phyloP scores from a whole-genome alignment of 1,140 invertebrate species.

The Polypedilum vanderplanki region DNA sequence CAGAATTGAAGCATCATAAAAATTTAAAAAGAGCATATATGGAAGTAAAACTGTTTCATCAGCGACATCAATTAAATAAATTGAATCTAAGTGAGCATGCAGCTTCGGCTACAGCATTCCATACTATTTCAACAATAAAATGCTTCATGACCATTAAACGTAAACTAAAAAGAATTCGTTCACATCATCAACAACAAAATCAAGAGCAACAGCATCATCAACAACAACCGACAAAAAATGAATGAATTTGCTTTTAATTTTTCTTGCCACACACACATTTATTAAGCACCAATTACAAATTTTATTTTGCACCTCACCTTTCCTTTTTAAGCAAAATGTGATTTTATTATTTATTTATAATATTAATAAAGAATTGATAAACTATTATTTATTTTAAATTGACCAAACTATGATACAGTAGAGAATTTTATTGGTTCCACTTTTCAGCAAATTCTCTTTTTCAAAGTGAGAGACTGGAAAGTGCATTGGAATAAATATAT shows the following conservation, averaged over 20 bases:
- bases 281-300: background rate
- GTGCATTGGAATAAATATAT: too few relatives aligned
- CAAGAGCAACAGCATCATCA: background rate
- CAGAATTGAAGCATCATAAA: background rate
- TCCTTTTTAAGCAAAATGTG: too few relatives aligned
- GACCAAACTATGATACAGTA: too few relatives aligned
- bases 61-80: constrained; percentile 17
- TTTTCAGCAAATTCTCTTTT: too few relatives aligned
- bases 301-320: background rate
- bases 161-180: constrained; percentile 2
- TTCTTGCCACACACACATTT: background rate
- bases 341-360: too few relatives aligned
- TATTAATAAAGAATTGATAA: background rate
- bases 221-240: background rate
- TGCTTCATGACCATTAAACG: background rate
- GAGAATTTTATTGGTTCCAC: too few relatives aligned
- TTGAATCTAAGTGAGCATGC: background rate
- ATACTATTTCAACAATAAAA: background rate
- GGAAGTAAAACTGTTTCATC: background rate
- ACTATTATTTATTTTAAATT: background rate
- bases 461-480: too few relatives aligned
- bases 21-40: background rate
- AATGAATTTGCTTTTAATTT: background rate
- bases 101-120: background rate
- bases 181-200: background rate